These are phyloP conservation scores for Gallirallus australis DNA, from an alignment of 2,797 vertebrate genomes.

Conservation along the genomic window DNA sequence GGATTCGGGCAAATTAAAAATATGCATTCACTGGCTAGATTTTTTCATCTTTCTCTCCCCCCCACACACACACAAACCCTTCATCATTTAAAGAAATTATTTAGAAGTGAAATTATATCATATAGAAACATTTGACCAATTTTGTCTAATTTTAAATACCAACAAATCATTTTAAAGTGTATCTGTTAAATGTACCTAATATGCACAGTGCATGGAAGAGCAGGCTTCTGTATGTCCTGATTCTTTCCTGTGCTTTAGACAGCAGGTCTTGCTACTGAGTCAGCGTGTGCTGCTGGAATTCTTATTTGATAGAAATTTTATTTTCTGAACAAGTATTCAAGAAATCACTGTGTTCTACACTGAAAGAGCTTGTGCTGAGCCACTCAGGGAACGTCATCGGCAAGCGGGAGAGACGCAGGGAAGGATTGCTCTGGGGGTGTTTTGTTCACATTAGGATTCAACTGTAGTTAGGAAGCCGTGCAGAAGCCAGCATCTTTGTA, in stretches of 20 bases:
- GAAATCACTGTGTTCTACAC: background rate
- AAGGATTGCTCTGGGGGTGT: background rate
- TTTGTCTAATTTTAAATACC: background rate
- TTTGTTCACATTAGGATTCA: background rate
- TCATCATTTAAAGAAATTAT: background rate
- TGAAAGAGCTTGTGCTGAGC: rapidly evolving
- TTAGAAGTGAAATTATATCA: background rate
- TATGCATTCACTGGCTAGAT: background rate
- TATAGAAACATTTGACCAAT: background rate
- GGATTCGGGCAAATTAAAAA: background rate
- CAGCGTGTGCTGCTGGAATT: background rate
- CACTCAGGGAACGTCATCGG: background rate
- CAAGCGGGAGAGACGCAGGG: background rate
- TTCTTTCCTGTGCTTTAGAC: background rate
- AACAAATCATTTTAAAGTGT: background rate
- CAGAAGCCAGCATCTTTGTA: background rate
- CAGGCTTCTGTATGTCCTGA: background rate
- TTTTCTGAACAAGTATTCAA: background rate
- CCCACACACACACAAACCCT: background rate
- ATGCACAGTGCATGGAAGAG: background rate
- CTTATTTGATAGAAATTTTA: background rate
- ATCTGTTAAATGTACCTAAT: background rate
- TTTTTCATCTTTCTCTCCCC: background rate
- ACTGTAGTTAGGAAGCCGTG: background rate
- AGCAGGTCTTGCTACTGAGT: background rate